Evolutionary conservation across 2,113 vertebrate genomes (phyloP).

Genomic region (Stegostoma tigrinum): DNA sequence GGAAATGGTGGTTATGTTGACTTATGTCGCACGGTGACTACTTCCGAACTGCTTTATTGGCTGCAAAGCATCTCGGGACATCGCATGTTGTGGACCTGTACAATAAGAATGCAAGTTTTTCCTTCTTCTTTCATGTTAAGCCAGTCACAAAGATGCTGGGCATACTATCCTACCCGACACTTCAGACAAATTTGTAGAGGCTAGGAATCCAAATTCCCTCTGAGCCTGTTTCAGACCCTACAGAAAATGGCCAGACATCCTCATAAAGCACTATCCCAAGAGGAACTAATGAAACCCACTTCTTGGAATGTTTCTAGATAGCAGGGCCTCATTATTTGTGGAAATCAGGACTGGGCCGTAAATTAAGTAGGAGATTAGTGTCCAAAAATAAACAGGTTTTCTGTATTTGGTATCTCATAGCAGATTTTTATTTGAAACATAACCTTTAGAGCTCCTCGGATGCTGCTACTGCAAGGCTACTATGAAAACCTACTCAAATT

Average conservation of each 20-base stretch:
- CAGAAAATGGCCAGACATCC: background rate
- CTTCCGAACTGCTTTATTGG: no score
- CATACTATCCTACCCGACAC: no score
- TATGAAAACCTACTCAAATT: background rate
- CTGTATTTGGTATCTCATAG: background rate
- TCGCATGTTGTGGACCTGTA: no score
- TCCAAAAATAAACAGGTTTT: background rate
- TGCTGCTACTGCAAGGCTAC: background rate
- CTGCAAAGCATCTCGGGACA: no score
- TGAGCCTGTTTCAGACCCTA: background rate
- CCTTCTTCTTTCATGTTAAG: no score
- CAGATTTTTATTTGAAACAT: background rate
- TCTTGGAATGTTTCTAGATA: background rate
- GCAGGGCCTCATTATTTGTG: background rate
- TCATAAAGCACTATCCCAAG: background rate
- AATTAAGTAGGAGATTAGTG: background rate
- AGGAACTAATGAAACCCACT: background rate
- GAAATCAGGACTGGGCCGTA: background rate
- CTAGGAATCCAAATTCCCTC: background rate
- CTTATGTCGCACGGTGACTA: background rate
- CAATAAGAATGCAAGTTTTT: no score
- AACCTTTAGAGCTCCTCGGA: background rate
- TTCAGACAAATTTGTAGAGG: no score
- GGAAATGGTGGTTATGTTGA: background rate
- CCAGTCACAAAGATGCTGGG: no score